A percentile compares a stretch with the other conserved stretches of the same genome.
phyloP scores from a whole-genome alignment of 2,888 invertebrate genomes.

The Athalia rosae region DNA sequence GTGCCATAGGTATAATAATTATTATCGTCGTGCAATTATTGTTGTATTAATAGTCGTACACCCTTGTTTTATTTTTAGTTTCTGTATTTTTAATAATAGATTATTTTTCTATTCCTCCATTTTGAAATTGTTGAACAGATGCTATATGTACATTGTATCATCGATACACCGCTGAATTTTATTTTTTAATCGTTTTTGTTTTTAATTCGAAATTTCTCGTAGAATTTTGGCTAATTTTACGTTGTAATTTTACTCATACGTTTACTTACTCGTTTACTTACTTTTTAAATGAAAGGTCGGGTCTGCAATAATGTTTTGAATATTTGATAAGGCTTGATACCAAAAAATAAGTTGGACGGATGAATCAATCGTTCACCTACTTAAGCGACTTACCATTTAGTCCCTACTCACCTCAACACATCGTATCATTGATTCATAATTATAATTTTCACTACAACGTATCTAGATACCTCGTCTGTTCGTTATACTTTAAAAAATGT shows the following conservation, averaged over 20 bases:
- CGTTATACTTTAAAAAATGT: too few species aligned
- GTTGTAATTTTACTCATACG: background rate
- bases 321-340: too few species aligned
- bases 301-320: background rate
- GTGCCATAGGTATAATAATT: too few species aligned
- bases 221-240: background rate
- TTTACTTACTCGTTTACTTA: background rate
- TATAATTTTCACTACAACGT: slow-evolving; percentile 34
- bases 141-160: background rate
- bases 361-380: too few species aligned
- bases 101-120: background rate
- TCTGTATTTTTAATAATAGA: background rate
- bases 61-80: too few species aligned
- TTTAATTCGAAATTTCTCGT: background rate
- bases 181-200: background rate
- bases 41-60: too few species aligned
- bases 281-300: background rate
- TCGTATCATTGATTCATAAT: background rate
- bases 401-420: background rate
- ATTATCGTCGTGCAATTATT: too few species aligned
- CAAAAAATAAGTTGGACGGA: too few species aligned
- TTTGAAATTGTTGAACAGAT: too few species aligned
- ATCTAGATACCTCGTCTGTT: slow-evolving; percentile 25
- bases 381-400: background rate
- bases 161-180: background rate